Evolutionary conservation across 2,888 invertebrate genomes (phyloP).

Genomic region (Galerucella calmariensis): DNA sequence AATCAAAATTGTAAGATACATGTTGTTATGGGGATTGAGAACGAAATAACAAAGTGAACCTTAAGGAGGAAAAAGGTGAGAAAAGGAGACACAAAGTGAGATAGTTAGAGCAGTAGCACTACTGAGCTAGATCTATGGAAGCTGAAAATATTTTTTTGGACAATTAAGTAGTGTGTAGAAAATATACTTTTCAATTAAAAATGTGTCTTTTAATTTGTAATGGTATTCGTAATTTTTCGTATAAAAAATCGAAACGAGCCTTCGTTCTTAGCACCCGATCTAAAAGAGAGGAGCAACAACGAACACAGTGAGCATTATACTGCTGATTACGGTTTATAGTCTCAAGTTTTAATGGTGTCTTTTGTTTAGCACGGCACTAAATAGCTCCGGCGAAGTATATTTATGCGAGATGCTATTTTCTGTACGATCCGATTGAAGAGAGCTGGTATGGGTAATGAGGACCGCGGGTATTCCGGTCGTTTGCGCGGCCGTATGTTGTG

Average conservation of each 20-base stretch:
- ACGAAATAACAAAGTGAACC: too few relatives aligned
- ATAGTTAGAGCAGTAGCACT: too few relatives aligned
- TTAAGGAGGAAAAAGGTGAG: too few relatives aligned
- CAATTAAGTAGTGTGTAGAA: too few relatives aligned
- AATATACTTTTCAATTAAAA: too few relatives aligned
- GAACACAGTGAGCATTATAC: constrained; percentile 40
- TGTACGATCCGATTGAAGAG: constrained; percentile 55
- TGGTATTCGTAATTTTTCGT: too few relatives aligned
- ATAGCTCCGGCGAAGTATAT: constrained; percentile 56
- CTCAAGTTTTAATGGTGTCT: constrained; percentile 61
- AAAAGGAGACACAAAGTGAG: too few relatives aligned
- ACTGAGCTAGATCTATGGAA: too few relatives aligned
- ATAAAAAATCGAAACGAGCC: neutral
- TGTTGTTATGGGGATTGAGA: too few relatives aligned
- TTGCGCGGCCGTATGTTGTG: constrained; percentile 8
- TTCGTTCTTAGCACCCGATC: constrained; percentile 17
- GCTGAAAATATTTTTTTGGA: too few relatives aligned
- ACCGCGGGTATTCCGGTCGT: constrained; percentile 50
- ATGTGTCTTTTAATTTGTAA: too few relatives aligned
- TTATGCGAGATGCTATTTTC: constrained; percentile 59
- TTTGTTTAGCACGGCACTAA: constrained; percentile 62
- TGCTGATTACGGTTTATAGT: constrained; percentile 61
- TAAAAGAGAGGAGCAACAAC: neutral
- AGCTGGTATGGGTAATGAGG: constrained; percentile 58
- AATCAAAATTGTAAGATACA: too few relatives aligned